Evolutionary conservation across 1,140 invertebrate genomes (phyloP), one percentile per base, ranked within the genome.

Genomic region (Onthophagus taurus): DNA sequence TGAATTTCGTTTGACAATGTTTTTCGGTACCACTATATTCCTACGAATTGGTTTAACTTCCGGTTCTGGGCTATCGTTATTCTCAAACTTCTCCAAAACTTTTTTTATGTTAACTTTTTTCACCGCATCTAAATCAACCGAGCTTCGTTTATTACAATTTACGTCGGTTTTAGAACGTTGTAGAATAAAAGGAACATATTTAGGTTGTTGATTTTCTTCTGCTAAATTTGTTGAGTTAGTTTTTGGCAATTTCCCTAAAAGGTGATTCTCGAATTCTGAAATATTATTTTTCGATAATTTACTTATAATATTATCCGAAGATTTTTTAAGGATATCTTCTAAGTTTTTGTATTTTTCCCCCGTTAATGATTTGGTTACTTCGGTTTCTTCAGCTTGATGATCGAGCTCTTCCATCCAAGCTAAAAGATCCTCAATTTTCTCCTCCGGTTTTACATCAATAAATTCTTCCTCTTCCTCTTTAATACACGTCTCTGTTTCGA

Each of bases 361-460:
- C 41, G 53, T 60, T 11, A 52, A 53, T 1, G 60, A 62, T 39
- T 57, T 49, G 31, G 53, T 56, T 0, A 58, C 26, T 43, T 60
- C 57, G 12, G 52, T 50, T n/a, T 55, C 53, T 24, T 49, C 44
- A 17, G 54, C 49, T 41, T 64, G 54, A 47, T 64, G 54, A 26
- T 64, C 60, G 23, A 65, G 50, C 21, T 59, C 58, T 13, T 64
- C 58, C 49, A 65, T 63, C 60, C 60, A 65, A 24, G 44, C 48
- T 4, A 65, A 45, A 2, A 65, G 34, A 55, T 64, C 59, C 18
- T 58, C 56, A 14, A 64, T 60, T 49, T 61, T 64, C 14, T 65
- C 59, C 12, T 56, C 58, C 12, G 49, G 44, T 39, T 54, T 49
- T 13, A 49, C 38, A 14, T 47, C 51, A 3, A 47, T 44, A 3